These are phyloP conservation scores for Dusona sp. DNA, from an alignment of 2,888 invertebrate genomes.

Conservation along the genomic window DNA sequence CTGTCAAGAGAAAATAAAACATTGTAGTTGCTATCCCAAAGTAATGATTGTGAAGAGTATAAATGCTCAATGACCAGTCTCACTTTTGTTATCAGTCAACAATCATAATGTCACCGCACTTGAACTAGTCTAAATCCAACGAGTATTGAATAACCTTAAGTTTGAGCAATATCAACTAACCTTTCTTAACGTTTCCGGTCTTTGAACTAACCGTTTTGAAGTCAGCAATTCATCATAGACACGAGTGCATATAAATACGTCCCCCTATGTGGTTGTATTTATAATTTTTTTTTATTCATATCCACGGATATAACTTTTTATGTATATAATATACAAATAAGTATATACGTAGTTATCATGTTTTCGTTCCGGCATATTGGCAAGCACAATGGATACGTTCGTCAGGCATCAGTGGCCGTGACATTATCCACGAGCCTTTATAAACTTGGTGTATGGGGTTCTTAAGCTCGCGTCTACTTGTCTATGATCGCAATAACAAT, in stretches of 20 bases:
- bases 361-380: conserved; percentile 61
- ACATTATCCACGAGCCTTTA: conserved; percentile 69
- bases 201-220: background rate
- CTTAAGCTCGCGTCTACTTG: background rate
- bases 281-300: background rate
- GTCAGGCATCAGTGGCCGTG: conserved; percentile 63
- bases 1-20: no score
- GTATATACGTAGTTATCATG: conserved; percentile 17
- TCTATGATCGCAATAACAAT: conserved; percentile 23
- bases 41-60: no score
- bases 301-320: conserved; percentile 35
- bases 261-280: background rate
- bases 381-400: conserved; percentile 66
- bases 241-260: background rate
- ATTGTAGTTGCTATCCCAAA: no score
- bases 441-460: conserved; percentile 13
- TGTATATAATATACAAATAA: background rate
- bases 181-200: background rate
- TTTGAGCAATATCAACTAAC: background rate
- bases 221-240: background rate
- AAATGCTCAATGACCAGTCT: no score
- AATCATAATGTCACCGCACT: no score
- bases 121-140: no score
- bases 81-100: no score
- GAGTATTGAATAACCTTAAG: background rate